Base-by-base conservation (phyloP, 2,888 invertebrate species). In the Galerucella pusilla region DNA sequence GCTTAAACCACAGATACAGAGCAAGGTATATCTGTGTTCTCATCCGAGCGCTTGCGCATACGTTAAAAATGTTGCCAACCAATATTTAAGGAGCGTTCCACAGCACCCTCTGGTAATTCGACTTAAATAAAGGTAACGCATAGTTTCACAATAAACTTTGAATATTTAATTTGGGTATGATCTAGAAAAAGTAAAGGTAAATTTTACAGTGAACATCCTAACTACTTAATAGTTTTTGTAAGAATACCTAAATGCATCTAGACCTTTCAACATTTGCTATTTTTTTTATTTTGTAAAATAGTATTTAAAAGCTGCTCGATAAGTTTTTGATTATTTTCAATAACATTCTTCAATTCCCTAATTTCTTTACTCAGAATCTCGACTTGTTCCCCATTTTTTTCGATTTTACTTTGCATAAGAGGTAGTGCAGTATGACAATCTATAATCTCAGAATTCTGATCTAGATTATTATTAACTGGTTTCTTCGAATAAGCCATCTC, bases 281-380 rank as follows among this genome's bases (percentile, higher is more conserved):
- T 82, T 74, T 77, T 78, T 57, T 76, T 77, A 73, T 79, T 82
- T 74, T 85, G 82, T 73, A 83, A 80, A 52, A 85, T 77, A 25
- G 81, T 81, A 73, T 81, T 83, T 75, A 87, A 76, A 71, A 87
- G 78, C 78, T 87, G 86, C 80, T 87, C 87, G 52, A 87, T 82
- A 68, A 86, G 79, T 77, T 82, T 84, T 73, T 84, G 83, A 74
- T 78, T 81, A 42, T 78, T 73, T 57, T 79, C 80, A 35, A 81
- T 74, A 10, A 77, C 69, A 71, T 68, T 77, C 79, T 82, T 82
- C 88, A 93, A 92, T 84, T 93, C 88, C 83, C 90, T 90, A 73
- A 94, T 90, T 88, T 94, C 93, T 85, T 91, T 91, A 64, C 91
- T 91, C 80, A 94, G 87, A 81, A 90, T 90, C 72, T 92, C 92